Percentiles rank a stretch among this genome's conserved stretches.
Evolutionary conservation across 2,888 invertebrate genomes (phyloP).

Genomic region (Sisyra terminalis): DNA sequence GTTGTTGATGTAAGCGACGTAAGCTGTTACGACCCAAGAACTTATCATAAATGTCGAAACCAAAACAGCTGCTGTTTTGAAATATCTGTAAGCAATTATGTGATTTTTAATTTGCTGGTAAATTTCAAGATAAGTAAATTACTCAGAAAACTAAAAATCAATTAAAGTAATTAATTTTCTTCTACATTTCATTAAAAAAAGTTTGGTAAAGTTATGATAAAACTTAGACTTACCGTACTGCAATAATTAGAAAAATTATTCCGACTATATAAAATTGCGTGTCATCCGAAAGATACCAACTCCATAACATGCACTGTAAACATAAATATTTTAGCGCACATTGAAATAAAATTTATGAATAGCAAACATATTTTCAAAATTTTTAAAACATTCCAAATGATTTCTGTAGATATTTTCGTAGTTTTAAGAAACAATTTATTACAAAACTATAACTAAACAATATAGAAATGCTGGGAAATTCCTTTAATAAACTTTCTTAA

Average conservation of each 20-base stretch:
- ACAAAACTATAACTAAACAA: too few species aligned
- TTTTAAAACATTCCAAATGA: too few species aligned
- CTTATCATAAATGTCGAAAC: conserved; percentile 50
- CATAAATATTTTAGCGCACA: conserved; percentile 7
- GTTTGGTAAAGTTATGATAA: neutral
- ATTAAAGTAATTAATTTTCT: too few species aligned
- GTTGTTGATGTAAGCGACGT: conserved; percentile 61
- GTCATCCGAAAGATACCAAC: conserved; percentile 79
- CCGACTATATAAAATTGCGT: conserved; percentile 77
- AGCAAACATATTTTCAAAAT: too few species aligned
- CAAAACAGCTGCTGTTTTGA: conserved; percentile 53
- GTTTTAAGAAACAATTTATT: too few species aligned
- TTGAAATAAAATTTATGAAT: too few species aligned
- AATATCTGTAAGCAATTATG: too few species aligned
- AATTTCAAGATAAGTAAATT: neutral
- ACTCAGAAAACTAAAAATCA: neutral
- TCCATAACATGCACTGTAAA: conserved; percentile 77
- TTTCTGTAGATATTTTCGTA: too few species aligned
- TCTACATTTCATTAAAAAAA: neutral
- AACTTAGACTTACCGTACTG: conserved; percentile 33
- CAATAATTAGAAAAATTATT: conserved; percentile 62
- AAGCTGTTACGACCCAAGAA: conserved; percentile 65
- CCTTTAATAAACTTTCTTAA: too few species aligned
- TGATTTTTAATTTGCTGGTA: conserved; percentile 12
- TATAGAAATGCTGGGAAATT: too few species aligned